A percentile compares a stretch with the other conserved stretches of the same genome.
Conservation (phyloP, 2,797 vertebrate genomes). For the Sylvia borin region DNA sequence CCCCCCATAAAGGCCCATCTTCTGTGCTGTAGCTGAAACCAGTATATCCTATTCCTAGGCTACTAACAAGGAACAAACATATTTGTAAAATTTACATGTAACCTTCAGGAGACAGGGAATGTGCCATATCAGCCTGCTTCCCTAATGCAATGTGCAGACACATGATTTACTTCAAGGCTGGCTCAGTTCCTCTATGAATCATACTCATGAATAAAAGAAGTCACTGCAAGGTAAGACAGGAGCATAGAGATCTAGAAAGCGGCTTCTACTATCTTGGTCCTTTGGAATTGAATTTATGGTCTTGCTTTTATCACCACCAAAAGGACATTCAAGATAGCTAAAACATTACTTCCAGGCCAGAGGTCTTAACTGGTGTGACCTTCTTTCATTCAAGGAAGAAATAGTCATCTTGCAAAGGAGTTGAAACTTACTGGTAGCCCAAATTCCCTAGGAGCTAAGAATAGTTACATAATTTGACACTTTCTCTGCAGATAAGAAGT, state of each 20-base stretch:
- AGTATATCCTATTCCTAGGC: not conserved
- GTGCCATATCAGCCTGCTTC: not conserved
- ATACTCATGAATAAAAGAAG: not conserved
- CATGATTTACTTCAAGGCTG: not conserved
- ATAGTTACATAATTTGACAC: not conserved
- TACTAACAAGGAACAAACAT: not conserved
- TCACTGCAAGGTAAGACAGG: not conserved
- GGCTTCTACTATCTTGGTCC: not conserved
- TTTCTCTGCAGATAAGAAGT: not conserved
- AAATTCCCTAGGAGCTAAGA: not conserved
- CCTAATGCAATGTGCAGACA: not conserved
- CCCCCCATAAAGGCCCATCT: fast-evolving
- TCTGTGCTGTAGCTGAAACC: not conserved
- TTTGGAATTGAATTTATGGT: not conserved
- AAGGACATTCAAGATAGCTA: not conserved
- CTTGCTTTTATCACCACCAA: not conserved
- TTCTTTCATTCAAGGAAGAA: not conserved
- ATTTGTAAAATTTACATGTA: not conserved
- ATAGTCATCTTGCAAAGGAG: not conserved
- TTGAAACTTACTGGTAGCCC: not conserved
- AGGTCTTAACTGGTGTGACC: fast-evolving
- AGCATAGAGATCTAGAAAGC: not conserved
- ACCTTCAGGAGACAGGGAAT: not conserved
- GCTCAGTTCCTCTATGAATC: not conserved
- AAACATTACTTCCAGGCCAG: not conserved